Conservation (phyloP, 64 coral and sea anemone species). For the Pocillopora damicornis region DNA sequence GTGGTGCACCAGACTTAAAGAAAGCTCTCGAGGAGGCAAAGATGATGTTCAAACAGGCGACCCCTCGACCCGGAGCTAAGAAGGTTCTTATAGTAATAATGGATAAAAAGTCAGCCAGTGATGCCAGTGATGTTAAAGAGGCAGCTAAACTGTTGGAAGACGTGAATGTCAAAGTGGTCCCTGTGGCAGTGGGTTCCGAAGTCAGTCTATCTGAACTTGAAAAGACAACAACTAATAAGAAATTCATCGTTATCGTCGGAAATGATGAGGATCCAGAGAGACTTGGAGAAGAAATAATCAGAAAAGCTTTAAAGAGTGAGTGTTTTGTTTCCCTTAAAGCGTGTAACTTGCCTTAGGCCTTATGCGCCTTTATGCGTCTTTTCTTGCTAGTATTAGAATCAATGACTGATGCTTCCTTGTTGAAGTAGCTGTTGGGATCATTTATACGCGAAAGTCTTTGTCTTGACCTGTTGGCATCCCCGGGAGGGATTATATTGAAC, state of each 20-base stretch:
- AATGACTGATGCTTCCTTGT: too few relatives aligned
- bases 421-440: too few relatives aligned
- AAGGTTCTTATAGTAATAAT: constrained; percentile 83
- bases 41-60: constrained; percentile 50
- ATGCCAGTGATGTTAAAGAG: constrained; percentile 29
- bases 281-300: constrained; percentile 65
- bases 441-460: not conserved
- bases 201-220: constrained; percentile 43
- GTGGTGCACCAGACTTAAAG: constrained; percentile 49
- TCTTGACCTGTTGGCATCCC: not conserved
- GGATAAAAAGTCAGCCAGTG: constrained; percentile 76
- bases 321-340: not conserved
- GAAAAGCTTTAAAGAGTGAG: constrained; percentile 75
- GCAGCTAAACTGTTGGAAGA: constrained; percentile 58
- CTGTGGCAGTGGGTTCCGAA: constrained; percentile 63
- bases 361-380: too few relatives aligned
- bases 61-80: constrained; percentile 38
- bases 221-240: constrained; percentile 54
- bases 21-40: constrained; percentile 59
- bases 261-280: constrained; percentile 39
- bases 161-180: constrained; percentile 53
- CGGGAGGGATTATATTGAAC: too few relatives aligned
- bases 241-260: constrained; percentile 32
- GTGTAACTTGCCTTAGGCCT: not conserved
- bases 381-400: not conserved